These are phyloP conservation scores for Drosophila rufa DNA, from an alignment of 1,140 invertebrate species.

Conservation along the genomic window DNA sequence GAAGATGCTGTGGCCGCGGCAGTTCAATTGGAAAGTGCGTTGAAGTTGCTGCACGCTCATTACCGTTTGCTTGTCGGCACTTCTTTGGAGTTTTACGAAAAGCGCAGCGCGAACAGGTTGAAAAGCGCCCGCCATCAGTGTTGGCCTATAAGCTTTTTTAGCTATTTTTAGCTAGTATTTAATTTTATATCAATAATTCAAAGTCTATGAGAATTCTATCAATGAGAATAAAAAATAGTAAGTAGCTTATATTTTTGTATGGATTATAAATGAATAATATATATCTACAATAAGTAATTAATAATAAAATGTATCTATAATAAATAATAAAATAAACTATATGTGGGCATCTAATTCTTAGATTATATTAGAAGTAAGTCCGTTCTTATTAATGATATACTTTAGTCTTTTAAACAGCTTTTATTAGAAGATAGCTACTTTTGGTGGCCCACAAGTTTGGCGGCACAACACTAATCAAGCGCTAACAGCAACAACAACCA, in stretches of 20 bases:
- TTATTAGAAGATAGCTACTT: not conserved
- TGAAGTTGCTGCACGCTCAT: slow-evolving; percentile 66
- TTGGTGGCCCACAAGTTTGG: too few species aligned
- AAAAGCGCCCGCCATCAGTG: slow-evolving; percentile 40
- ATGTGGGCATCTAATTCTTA: too few species aligned
- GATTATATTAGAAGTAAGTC: too few species aligned
- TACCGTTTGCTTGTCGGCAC: slow-evolving; percentile 73
- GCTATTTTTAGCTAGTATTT: not conserved
- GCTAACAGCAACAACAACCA: slow-evolving; percentile 29
- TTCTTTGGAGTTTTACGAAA: slow-evolving; percentile 55
- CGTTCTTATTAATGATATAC: too few species aligned
- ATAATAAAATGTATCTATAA: too few species aligned
- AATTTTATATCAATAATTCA: not conserved
- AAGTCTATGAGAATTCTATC: not conserved
- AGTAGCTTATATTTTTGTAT: too few species aligned
- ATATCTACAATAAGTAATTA: too few species aligned
- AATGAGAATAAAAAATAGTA: too few species aligned
- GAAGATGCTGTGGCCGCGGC: slow-evolving; percentile 34
- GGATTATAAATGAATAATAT: too few species aligned
- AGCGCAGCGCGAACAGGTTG: slow-evolving; percentile 75
- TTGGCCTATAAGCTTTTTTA: not conserved
- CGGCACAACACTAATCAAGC: not conserved
- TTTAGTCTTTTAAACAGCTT: too few species aligned
- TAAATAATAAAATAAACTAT: too few species aligned
- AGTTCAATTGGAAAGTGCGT: slow-evolving; percentile 68